Evolutionary conservation across 2,888 invertebrate species (phyloP).

Genomic region (Ichneumon xanthorius): DNA sequence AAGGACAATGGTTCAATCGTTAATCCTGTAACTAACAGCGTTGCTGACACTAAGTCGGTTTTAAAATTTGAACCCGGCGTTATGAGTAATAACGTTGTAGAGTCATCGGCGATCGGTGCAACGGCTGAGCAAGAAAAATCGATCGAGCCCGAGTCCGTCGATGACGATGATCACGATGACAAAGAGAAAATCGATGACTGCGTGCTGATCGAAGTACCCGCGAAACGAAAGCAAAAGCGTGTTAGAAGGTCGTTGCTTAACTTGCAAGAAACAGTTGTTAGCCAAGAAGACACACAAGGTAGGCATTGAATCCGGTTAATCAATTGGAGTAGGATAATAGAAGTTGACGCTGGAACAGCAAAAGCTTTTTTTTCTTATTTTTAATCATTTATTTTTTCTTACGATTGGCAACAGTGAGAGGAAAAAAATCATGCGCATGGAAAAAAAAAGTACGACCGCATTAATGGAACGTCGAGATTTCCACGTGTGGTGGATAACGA

Average conservation of each 20-base stretch:
- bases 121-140: conserved; percentile 5
- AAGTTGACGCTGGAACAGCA: conserved; percentile 19
- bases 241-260: conserved; percentile 54
- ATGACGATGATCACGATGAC: conserved; percentile 22
- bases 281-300: conserved; percentile 62
- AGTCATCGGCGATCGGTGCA: conserved; percentile 29
- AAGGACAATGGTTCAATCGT: conserved; percentile 9
- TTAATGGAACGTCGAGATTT: background rate
- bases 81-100: conserved; percentile 48
- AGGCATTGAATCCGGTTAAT: conserved; percentile 48
- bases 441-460: background rate
- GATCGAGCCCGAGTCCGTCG: background rate
- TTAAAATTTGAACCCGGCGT: conserved; percentile 12
- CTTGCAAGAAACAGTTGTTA: conserved; percentile 38
- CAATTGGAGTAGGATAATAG: conserved; percentile 15
- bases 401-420: background rate
- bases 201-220: conserved; percentile 62
- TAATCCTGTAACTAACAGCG: conserved; percentile 55
- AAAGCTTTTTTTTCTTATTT: conserved; percentile 21
- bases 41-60: conserved; percentile 26
- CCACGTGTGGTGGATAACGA: background rate
- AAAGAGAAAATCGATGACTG: conserved; percentile 53
- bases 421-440: background rate
- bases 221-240: conserved; percentile 57
- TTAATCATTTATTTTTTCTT: background rate